Conservation (phyloP, 2,113 vertebrate genomes). For the Cyanoramphus novaezelandiae region DNA sequence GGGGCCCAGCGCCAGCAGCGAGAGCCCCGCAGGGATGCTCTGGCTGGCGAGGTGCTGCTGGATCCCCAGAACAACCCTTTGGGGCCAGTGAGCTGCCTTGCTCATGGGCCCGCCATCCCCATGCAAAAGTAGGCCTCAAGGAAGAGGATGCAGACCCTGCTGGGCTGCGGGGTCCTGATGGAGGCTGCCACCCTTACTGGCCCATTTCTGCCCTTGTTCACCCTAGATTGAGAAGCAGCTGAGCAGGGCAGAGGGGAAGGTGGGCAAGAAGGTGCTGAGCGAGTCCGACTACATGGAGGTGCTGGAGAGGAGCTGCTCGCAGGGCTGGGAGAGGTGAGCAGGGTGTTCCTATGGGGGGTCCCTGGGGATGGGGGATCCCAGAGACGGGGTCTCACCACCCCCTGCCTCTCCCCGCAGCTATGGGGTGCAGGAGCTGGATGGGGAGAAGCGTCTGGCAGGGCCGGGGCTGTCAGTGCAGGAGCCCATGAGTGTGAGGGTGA, state of each 20-base stretch:
- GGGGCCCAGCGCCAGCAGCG: accelerated
- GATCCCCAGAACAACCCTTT: not conserved
- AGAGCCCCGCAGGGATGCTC: accelerated
- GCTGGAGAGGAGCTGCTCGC: slow-evolving; percentile 30
- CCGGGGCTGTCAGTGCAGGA: not conserved
- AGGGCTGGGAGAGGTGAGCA: slow-evolving; percentile 39
- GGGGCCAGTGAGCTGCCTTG: not conserved
- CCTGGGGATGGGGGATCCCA: accelerated
- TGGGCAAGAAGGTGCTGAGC: slow-evolving; percentile 6
- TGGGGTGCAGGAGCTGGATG: slow-evolving; percentile 24
- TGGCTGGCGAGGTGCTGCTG: not conserved
- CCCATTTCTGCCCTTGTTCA: not conserved
- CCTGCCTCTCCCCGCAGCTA: not conserved
- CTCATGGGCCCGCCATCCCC: accelerated
- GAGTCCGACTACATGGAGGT: slow-evolving; percentile 27
- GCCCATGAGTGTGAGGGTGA: slow-evolving; percentile 1
- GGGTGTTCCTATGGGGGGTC: no score
- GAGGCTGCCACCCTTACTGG: not conserved
- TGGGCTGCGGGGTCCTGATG: accelerated
- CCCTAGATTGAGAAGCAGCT: slow-evolving; percentile 42
- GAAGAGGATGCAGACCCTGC: accelerated
- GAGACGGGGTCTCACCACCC: no score
- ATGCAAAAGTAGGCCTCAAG: accelerated
- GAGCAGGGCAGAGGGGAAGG: not conserved
- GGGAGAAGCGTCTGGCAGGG: slow-evolving; percentile 21